A percentile compares a stretch with the other conserved stretches of the same genome.
phyloP scores from a whole-genome alignment of 2,113 vertebrate genomes.

The Myrmecophaga tridactyla region DNA sequence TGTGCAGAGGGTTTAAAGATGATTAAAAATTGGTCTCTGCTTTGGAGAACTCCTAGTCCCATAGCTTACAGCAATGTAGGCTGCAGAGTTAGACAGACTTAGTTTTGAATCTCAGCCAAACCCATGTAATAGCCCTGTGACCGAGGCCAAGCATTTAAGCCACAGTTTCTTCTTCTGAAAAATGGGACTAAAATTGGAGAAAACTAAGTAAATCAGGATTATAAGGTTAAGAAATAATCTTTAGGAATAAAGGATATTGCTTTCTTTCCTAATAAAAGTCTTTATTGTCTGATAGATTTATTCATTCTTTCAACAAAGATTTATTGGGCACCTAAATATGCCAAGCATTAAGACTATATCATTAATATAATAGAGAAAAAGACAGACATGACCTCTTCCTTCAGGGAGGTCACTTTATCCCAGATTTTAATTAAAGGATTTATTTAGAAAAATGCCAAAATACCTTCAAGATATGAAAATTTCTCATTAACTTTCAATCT shows the following conservation, averaged over 20 bases:
- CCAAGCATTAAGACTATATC: neutral
- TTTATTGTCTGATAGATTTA: neutral
- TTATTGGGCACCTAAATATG: neutral
- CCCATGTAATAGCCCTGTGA: neutral
- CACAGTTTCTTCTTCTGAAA: conserved; percentile 14
- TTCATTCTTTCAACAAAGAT: neutral
- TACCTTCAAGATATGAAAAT: neutral
- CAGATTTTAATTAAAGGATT: neutral
- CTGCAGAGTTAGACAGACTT: neutral
- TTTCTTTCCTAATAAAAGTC: neutral
- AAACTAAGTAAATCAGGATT: neutral
- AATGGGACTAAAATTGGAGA: neutral
- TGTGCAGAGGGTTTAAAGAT: neutral
- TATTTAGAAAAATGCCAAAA: neutral
- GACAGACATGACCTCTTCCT: neutral
- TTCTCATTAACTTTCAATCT: neutral
- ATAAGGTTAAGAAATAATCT: neutral
- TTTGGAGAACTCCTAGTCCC: neutral
- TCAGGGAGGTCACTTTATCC: neutral
- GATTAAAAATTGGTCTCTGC: neutral
- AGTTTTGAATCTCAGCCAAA: neutral
- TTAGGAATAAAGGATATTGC: neutral
- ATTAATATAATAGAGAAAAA: neutral
- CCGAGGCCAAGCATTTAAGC: neutral
- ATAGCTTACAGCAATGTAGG: neutral